A percentile compares a stretch with the other conserved stretches of the same genome.
Evolutionary conservation across 2,888 invertebrate species (phyloP).

Genomic region (Neria commutata): DNA sequence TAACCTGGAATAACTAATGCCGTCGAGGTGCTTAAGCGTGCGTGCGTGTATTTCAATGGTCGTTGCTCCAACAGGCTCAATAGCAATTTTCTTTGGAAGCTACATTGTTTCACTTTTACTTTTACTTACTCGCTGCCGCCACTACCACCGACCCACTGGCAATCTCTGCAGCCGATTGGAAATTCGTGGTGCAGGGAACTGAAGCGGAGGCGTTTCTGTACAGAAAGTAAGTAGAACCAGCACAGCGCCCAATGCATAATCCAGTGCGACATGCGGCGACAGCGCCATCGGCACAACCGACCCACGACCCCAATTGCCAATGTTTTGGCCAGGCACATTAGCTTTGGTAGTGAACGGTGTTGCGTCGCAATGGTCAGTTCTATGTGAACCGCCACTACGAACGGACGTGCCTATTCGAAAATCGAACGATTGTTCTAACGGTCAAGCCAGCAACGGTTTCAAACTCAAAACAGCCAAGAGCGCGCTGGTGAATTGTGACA

Average conservation of each 20-base stretch:
- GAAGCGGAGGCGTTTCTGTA: too few relatives aligned
- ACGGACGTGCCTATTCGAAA: slow-evolving; percentile 38
- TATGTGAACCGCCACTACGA: slow-evolving; percentile 43
- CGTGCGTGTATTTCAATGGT: background rate
- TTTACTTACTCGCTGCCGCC: slow-evolving; percentile 9
- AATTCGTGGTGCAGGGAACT: background rate
- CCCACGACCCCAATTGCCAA: slow-evolving; percentile 32
- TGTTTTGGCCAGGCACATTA: slow-evolving; percentile 41
- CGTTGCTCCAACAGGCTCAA: background rate
- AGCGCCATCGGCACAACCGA: background rate
- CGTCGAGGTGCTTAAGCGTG: background rate
- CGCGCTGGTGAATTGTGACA: too few relatives aligned
- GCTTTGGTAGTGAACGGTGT: slow-evolving; percentile 34
- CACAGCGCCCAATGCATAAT: background rate
- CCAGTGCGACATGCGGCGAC: background rate
- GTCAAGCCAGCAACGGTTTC: too few relatives aligned
- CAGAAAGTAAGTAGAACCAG: background rate
- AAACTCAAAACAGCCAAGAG: too few relatives aligned
- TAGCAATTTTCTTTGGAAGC: slow-evolving; percentile 30
- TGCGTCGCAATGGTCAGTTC: slow-evolving; percentile 52
- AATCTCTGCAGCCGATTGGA: slow-evolving; percentile 4
- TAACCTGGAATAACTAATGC: background rate
- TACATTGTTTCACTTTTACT: slow-evolving; percentile 41
- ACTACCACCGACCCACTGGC: slow-evolving; percentile 25
- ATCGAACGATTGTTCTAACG: too few relatives aligned